Base-by-base conservation (phyloP, 92 coral and sea anemone genomes). In the Porites lobata region DNA sequence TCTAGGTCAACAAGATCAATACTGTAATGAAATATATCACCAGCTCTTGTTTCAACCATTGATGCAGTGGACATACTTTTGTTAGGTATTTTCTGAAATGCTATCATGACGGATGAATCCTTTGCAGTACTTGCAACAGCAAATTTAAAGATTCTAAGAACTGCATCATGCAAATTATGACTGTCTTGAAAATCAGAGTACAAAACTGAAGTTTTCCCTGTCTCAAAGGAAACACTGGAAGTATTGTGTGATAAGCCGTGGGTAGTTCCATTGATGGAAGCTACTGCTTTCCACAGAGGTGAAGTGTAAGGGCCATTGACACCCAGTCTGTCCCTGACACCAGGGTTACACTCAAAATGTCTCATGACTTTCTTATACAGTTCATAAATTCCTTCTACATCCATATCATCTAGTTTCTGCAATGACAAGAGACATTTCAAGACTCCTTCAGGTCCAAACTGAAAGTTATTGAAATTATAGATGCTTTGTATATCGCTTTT, bases 1-100 rank as follows among this genome's bases (percentile, higher is more conserved):
- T 98, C 99, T 72, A 98, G 85, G 79, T 98, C 99, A 7, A 98
- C 99, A 51, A 93, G 91, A 68, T 91, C 93, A 80, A 98, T 94
- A 32, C 85, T 89, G 65, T 98, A 98, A 77, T 26, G 21, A 68
- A 86, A 93, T 15, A 69, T 18, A 6, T 65, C 69, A 13, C 94
- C 94, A 43, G 73, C 59, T 7, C 65, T 24, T 3, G 29, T 58
- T 69, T 54, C 63, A 52, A 77, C 68, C 15, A n/a, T 50, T 14
- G 87, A 74, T 15, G 8, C 0, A 1, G 59, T 19, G 7, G 24
- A 38, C 47, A 38, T 12, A 18, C 65, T 50, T 29, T 14, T 20
- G 6, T 56, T 58, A 77, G 50, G 77, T 54, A 66, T 22, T 12
- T 77, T 89, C 85, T 92, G 98, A 61, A 98, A 98, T 9, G 99